These are phyloP conservation scores for Brachyptera risi DNA, from an alignment of 2,888 invertebrate species.

Conservation along the genomic window DNA sequence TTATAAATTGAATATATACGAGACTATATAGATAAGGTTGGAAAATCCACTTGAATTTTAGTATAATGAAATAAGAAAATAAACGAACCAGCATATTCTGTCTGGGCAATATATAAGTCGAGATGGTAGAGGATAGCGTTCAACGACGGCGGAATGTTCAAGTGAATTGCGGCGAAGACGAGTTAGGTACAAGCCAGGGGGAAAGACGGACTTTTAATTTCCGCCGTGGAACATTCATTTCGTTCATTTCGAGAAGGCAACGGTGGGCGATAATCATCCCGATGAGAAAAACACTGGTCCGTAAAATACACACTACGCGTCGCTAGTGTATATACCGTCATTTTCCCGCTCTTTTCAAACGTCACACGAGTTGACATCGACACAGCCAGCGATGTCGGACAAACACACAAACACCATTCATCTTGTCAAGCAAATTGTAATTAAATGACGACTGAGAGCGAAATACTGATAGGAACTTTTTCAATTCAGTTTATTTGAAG, in stretches of 20 bases:
- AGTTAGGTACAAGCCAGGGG: neutral
- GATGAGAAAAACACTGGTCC: slow-evolving; percentile 7
- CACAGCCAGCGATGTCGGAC: neutral
- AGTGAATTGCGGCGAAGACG: neutral
- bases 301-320: neutral
- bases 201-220: slow-evolving; percentile 28
- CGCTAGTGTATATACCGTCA: neutral
- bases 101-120: neutral
- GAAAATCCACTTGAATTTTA: no score
- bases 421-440: slow-evolving; percentile 19
- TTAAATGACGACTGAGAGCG: slow-evolving; percentile 16
- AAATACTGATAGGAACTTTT: slow-evolving; percentile 4
- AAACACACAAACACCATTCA: slow-evolving; percentile 6
- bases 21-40: no score
- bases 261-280: neutral
- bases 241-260: no score
- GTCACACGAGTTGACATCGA: neutral
- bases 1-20: no score
- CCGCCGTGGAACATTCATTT: slow-evolving; percentile 11
- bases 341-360: neutral
- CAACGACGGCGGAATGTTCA: neutral
- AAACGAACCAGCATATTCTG: neutral
- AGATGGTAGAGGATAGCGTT: neutral
- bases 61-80: slow-evolving; percentile 5
- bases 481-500: slow-evolving; percentile 5